Evolutionary conservation across 2,888 invertebrate genomes (phyloP), one percentile per base, ranked within the genome.

Genomic region (Conchocele bisecta): DNA sequence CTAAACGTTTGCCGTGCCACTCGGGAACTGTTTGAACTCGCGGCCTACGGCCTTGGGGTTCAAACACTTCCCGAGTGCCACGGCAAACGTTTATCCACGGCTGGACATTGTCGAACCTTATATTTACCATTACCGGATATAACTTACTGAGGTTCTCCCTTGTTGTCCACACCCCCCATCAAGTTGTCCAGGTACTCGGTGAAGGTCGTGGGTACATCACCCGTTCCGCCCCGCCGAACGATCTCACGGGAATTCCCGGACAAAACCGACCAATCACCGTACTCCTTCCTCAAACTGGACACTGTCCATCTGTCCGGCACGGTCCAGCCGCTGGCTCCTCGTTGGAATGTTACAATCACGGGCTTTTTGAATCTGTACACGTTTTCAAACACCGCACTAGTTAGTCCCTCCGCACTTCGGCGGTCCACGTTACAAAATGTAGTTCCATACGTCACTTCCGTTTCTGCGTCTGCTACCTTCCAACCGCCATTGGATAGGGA

Each of bases 191-290:
- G 71, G 69, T 82, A 89, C 13, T 85, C 66, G 2, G 74, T 64
- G 65, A 89, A 84, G 0, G 85, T 82, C 0, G 83, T 78, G 15
- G 74, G 68, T 1, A 81, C 53, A 44, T 85, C 79, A 11, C 87
- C 88, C 33, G 83, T 84, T 9, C 89, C 89, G 11, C 89, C 88
- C 28, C 75, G 65, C 5, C 87, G 79, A 2, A 89, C 87, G 46
- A 89, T 87, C 58, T 89, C 89, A 29, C 83, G 61, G 4, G 87
- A 83, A 53, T 82, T 83, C 3, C 89, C 89, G 13, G 83, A 80
- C 37, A 73, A 46, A 2, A 88, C 74, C 13, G 67, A 63, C 86
- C 85, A 85, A 26, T 85, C 58, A 13, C 87, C 86, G 66, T 89
- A 88, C 28, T 82, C 77, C 35, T 50, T 60, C 44, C 78, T 83